Evolutionary conservation across 2,113 vertebrate genomes (phyloP).

Genomic region (Thinocorus orbignyianus): DNA sequence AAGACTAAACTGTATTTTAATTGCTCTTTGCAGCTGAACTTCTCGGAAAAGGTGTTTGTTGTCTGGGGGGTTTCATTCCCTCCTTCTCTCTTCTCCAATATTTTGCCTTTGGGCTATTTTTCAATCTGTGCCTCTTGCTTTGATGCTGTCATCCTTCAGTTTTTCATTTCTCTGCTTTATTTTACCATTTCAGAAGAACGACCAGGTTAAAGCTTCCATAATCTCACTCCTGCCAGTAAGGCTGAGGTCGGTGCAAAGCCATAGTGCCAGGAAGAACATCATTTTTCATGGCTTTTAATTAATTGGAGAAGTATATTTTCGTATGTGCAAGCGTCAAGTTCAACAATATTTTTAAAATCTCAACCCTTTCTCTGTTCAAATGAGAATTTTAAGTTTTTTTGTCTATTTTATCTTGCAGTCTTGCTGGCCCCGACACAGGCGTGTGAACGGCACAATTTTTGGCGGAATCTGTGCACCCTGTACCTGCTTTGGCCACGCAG

Average conservation of each 20-base stretch:
- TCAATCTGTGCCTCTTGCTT: slow-evolving; percentile 41
- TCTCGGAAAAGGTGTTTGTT: not conserved
- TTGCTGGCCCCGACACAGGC: slow-evolving; percentile 77
- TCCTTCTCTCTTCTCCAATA: not conserved
- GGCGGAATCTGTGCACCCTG: slow-evolving; percentile 82
- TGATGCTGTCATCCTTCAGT: slow-evolving; percentile 61
- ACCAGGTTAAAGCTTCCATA: slow-evolving; percentile 68
- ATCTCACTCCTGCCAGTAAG: slow-evolving; percentile 57
- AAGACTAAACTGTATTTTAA: not conserved
- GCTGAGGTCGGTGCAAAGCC: slow-evolving; percentile 68
- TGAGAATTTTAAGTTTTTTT: not conserved
- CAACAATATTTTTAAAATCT: not conserved
- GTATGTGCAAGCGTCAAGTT: not conserved
- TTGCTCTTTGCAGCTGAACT: not conserved
- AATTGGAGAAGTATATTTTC: not conserved
- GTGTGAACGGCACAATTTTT: slow-evolving; percentile 82
- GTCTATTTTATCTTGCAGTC: slow-evolving; percentile 64
- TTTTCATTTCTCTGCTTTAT: slow-evolving; percentile 72
- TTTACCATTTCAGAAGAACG: slow-evolving; percentile 73
- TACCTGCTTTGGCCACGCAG: slow-evolving; percentile 79
- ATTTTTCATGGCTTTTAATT: too few species aligned
- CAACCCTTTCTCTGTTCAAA: not conserved
- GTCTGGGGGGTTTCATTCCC: not conserved
- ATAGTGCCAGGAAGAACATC: not conserved
- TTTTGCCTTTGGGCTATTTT: slow-evolving; percentile 53